These are phyloP conservation scores for Eurois occulta DNA, from an alignment of 2,888 invertebrate genomes.

Conservation along the genomic window DNA sequence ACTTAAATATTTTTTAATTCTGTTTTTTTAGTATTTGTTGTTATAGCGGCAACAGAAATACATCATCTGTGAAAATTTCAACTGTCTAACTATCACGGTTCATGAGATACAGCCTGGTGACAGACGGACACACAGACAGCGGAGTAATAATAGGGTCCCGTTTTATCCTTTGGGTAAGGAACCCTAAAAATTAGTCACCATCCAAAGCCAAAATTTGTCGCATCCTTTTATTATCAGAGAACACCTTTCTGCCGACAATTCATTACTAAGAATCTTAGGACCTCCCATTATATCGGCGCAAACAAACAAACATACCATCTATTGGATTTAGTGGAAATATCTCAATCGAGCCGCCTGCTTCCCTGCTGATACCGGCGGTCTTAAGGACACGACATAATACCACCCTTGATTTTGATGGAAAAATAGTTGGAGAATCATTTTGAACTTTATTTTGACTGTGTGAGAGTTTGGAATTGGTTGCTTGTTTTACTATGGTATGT, in stretches of 20 bases:
- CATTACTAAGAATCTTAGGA: slow-evolving; percentile 80
- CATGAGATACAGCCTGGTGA: too few relatives aligned
- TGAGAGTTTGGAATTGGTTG: slow-evolving; percentile 44
- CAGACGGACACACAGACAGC: too few relatives aligned
- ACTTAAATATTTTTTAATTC: too few relatives aligned
- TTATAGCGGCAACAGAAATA: too few relatives aligned
- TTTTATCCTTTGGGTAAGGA: too few relatives aligned
- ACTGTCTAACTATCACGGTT: too few relatives aligned
- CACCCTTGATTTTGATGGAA: slow-evolving; percentile 55
- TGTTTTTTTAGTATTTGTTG: too few relatives aligned
- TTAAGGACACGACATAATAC: slow-evolving; percentile 71
- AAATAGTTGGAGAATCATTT: slow-evolving; percentile 17
- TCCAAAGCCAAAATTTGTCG: slow-evolving; percentile 30
- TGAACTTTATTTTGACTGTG: fast-evolving
- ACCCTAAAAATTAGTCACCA: slow-evolving; percentile 51
- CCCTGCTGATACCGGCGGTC: slow-evolving; percentile 77
- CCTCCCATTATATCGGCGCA: slow-evolving; percentile 81
- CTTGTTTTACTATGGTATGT: not conserved
- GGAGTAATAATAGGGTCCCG: too few relatives aligned
- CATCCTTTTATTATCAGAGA: slow-evolving; percentile 26
- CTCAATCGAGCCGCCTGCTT: slow-evolving; percentile 82
- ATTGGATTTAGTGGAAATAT: slow-evolving; percentile 79
- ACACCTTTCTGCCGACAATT: slow-evolving; percentile 55
- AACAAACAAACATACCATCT: slow-evolving; percentile 77
- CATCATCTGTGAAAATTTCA: too few relatives aligned